Evolutionary conservation across 2,797 vertebrate genomes (phyloP).

Genomic region (Stomatorhinus walkeri): DNA sequence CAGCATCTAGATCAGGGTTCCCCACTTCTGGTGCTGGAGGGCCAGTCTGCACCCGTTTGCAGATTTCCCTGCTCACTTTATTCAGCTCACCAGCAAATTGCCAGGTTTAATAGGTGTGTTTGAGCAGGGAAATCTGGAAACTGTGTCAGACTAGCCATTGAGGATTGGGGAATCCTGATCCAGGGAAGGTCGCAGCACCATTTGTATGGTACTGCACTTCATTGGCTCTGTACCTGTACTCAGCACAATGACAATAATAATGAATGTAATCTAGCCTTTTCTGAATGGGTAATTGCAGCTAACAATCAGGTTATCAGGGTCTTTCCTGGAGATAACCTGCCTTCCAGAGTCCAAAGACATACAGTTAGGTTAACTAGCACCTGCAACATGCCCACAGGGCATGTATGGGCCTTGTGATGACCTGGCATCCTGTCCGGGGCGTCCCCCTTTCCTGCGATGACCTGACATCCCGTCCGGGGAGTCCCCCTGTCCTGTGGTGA

Average conservation of each 20-base stretch:
- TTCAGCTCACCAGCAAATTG: not conserved
- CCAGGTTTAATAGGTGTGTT: not conserved
- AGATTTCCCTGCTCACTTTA: not conserved
- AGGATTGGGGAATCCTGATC: not conserved
- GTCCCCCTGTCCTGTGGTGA: too few species aligned
- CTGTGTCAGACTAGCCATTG: not conserved
- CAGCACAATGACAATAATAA: not conserved
- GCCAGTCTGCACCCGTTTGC: not conserved
- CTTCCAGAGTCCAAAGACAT: not conserved
- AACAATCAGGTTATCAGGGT: not conserved
- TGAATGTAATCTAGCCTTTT: not conserved
- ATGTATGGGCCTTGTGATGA: not conserved
- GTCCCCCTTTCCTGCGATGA: not conserved
- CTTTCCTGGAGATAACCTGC: not conserved
- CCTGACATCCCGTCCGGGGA: too few species aligned
- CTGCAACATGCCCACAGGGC: not conserved
- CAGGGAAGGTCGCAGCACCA: not conserved
- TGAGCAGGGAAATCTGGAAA: not conserved
- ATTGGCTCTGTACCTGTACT: not conserved
- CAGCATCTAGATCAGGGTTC: not conserved
- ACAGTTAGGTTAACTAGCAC: not conserved
- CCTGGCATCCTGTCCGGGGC: not conserved
- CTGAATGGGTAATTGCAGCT: not conserved
- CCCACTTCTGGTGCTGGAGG: not conserved
- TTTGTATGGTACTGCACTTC: not conserved